A percentile compares a stretch with the other conserved stretches of the same genome.
phyloP scores from a whole-genome alignment of 2,888 invertebrate genomes.

The Chrysomela aeneicollis region DNA sequence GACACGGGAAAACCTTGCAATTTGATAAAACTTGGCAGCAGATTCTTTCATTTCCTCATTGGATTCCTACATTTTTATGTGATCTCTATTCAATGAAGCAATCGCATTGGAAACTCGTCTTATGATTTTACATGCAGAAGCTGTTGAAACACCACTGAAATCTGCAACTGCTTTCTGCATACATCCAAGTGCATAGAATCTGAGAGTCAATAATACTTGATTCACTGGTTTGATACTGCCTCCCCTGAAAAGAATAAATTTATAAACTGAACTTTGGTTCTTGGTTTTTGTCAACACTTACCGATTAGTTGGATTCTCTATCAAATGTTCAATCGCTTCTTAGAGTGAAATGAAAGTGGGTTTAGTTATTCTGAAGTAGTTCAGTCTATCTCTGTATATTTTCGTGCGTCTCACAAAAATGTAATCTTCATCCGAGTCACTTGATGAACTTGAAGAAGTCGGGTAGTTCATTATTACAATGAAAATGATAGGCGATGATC shows the following conservation, averaged over 20 bases:
- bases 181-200: conserved; percentile 15
- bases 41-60: no score
- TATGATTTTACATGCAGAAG: conserved; percentile 16
- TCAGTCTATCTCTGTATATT: background rate
- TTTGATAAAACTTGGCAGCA: no score
- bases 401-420: background rate
- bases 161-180: conserved; percentile 17
- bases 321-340: no score
- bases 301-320: no score
- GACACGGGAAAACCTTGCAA: no score
- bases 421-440: background rate
- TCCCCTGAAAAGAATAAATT: conserved; percentile 7
- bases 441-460: background rate
- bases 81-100: conserved; percentile 17
- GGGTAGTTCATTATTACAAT: background rate
- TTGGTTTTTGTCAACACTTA: no score
- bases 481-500: no score
- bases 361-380: no score
- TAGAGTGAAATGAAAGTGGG: no score
- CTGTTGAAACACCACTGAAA: no score
- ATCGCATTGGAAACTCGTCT: conserved; percentile 16
- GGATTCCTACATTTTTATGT: conserved; percentile 31
- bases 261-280: no score
- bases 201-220: background rate
- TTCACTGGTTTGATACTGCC: background rate